Base-by-base conservation (phyloP, 2,888 invertebrate genomes). In the Aphidius colemani region DNA sequence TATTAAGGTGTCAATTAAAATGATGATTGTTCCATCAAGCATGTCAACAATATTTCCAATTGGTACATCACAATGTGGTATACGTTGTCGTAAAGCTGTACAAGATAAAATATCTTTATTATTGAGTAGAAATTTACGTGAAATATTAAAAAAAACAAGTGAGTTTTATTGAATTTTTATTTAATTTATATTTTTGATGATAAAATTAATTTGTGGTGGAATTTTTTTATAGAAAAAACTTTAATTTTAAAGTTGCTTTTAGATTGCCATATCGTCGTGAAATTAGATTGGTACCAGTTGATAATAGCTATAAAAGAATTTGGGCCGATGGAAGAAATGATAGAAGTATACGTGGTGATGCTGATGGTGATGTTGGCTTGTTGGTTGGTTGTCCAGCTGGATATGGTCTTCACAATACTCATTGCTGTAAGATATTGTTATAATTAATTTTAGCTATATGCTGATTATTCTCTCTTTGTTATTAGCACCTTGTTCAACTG, bases 211-310 rank as follows among this genome's bases (percentile, higher is more conserved):
- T 64, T 64, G 58, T 69, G 70, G 68, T 73, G 71, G 69, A 69
- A 65, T 65, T 60, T 74, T 70, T 77, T 71, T 75, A 76, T 73
- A 75, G 74, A 75, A 71, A 30, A 30, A 76, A 71, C 71, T 74
- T 77, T 75, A 77, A 78, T 73, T 46, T 30, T 67, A 74, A 70
- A 77, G 77, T 78, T 73, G 74, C 75, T 78, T 78, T 78, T 69
- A 77, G 77, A 70, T 72, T 75, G 57, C 72, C 74, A 10, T 72
- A 75, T 68, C 71, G 71, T 64, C 41, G 66, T 6, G 70, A 69
- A 56, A 72, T 74, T 57, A 74, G 61, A 69, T 69, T 78, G 66
- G 71, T 70, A 46, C 77, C 77, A 59, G 67, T 74, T 59, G 63
- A 59, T 40, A 30, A 18, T 18, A 13, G 11, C 1, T 18, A 11